Evolutionary conservation across 2,888 invertebrate genomes (phyloP), one percentile per base, ranked within the genome.

Genomic region (Rambutsinella grinnellia): DNA sequence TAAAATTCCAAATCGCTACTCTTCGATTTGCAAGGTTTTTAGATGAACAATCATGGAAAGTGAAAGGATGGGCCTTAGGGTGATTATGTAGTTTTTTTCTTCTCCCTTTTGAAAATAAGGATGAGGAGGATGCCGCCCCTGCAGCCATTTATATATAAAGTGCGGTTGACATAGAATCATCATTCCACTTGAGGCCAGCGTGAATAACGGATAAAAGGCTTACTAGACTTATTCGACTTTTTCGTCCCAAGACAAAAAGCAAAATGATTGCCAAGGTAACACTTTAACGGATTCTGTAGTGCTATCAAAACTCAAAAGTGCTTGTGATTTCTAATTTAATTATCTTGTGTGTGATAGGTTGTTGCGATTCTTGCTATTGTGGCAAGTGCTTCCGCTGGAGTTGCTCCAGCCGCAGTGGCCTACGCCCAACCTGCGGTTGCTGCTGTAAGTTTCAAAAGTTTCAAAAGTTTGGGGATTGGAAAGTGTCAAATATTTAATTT

Each of bases 301-400:
- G 5, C 6, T 17, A 21, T 6, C 24, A 21, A 21, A 21, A 56
- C 3, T 56, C 23, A 15, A 24, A 23, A 21, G 23, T 21, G 17
- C 10, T 5, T n/a, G 21, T 61, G n/a, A 10, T 8, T 61, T 49
- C 51, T 44, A 13, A 44, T 13, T n/a, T n/a, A n/a, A n/a, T n/a
- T n/a, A n/a, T n/a, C n/a, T n/a, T n/a, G n/a, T n/a, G n/a, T n/a
- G n/a, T 36, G 19, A 27, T 63, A 82, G 82, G 79, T 66, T 62
- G 51, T 80, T 36, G 69, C 61, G 36, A 23, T 82, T 51, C 58
- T 81, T 27, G 67, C 78, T 56, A 46, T 80, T 56, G 54, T 79
- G 27, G 76, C 74, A 10, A 61, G 53, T 21, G 79, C 67, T 53
- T 21, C 53, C 15, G 80, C 79, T 63, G 78, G 68, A 46, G 75